phyloP scores from a whole-genome alignment of 2,113 vertebrate species.

The Thryonomys swinderianus region DNA sequence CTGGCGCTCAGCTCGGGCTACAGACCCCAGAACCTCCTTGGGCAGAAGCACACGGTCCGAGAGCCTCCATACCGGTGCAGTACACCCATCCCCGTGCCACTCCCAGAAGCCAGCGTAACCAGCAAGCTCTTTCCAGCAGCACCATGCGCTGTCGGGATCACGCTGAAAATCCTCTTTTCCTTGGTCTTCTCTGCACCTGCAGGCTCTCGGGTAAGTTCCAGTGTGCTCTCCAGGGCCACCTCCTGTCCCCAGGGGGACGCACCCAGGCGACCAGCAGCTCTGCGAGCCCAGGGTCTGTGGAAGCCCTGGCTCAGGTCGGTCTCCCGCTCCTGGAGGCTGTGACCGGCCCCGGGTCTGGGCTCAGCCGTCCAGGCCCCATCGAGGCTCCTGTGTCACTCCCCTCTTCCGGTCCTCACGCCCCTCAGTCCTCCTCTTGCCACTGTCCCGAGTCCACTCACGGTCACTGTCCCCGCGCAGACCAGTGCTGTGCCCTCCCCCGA shows the following conservation, averaged over 20 bases:
- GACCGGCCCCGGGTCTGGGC: fast-evolving
- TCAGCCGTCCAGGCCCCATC: fast-evolving
- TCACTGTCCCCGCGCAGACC: background rate
- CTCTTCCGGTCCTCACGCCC: background rate
- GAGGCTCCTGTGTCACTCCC: background rate
- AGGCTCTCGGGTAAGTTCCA: background rate
- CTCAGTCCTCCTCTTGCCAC: too few relatives aligned
- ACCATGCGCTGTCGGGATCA: fast-evolving
- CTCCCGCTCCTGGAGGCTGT: fast-evolving
- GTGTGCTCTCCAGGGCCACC: background rate
- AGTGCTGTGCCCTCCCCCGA: background rate
- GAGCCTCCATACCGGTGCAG: background rate
- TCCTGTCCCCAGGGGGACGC: fast-evolving
- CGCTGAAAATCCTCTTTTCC: background rate
- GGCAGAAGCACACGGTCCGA: background rate
- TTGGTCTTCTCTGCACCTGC: fast-evolving
- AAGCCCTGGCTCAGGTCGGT: background rate
- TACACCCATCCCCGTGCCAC: fast-evolving
- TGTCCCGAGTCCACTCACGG: background rate
- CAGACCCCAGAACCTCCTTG: background rate
- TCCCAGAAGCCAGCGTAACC: background rate
- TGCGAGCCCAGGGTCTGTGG: background rate
- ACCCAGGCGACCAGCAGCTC: fast-evolving
- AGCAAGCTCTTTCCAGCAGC: background rate
- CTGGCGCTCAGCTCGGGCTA: background rate